phyloP scores from a whole-genome alignment of 1,140 invertebrate genomes.

The Drosophila teissieri region DNA sequence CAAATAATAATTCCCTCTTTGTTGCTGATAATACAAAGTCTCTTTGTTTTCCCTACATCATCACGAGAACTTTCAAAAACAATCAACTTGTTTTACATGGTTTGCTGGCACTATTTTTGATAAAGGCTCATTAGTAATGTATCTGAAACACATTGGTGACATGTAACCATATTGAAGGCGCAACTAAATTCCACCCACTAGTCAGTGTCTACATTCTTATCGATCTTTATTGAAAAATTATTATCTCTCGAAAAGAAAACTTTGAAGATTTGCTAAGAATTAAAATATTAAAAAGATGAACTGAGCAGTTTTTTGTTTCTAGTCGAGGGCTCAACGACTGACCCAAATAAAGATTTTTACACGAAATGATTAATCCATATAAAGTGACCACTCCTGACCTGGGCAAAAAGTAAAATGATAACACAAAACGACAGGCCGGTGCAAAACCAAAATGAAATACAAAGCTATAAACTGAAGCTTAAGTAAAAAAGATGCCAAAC shows the following conservation, averaged over 20 bases:
- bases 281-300: neutral
- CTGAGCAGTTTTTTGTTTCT: too few species aligned
- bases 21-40: neutral
- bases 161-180: too few species aligned
- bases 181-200: too few species aligned
- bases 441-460: neutral
- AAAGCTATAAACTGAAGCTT: conserved; percentile 1
- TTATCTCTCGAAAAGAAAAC: too few species aligned
- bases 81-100: too few species aligned
- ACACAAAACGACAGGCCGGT: neutral
- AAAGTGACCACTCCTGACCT: conserved; percentile 14
- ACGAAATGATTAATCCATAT: neutral
- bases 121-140: neutral
- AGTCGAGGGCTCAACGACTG: too few species aligned
- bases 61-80: neutral
- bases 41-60: conserved; percentile 2
- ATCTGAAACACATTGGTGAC: neutral
- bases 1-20: neutral
- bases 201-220: too few species aligned
- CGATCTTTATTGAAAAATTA: too few species aligned
- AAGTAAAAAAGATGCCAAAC: neutral
- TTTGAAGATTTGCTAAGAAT: neutral
- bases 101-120: too few species aligned
- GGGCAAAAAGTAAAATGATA: conserved; percentile 8
- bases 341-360: neutral